These are phyloP conservation scores for Batillaria attramentaria DNA, from an alignment of 1,140 invertebrate species.

Conservation along the genomic window DNA sequence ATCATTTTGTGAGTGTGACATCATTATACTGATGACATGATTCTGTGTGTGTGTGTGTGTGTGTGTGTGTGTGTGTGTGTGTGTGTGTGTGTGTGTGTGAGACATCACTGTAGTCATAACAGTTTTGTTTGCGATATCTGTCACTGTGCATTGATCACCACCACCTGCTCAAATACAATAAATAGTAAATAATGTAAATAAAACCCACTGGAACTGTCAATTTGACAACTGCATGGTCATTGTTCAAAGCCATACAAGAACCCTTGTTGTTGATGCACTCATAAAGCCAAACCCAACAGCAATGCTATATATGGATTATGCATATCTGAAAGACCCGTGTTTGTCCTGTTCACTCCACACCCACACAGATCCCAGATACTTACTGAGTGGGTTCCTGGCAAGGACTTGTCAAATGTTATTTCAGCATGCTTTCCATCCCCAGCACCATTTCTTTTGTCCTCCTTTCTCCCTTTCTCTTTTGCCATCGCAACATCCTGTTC, in stretches of 20 bases:
- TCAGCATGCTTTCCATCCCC: conserved; percentile 5
- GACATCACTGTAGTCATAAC: background rate
- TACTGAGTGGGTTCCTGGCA: conserved; percentile 57
- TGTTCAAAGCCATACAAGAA: no score
- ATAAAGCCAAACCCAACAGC: no score
- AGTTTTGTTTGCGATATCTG: no score
- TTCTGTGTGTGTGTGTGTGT: background rate
- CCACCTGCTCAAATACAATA: no score
- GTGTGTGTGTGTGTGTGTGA: background rate
- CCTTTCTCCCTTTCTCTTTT: background rate
- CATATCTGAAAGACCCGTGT: background rate
- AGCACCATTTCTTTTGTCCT: background rate
- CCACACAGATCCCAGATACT: conserved; percentile 11
- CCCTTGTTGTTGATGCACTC: no score
- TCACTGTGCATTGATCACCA: no score
- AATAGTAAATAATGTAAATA: no score
- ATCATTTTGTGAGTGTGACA: background rate
- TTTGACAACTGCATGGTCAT: no score
- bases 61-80: background rate
- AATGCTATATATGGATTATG: background rate
- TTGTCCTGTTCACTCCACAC: background rate
- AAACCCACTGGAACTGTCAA: no score
- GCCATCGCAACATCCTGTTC: background rate
- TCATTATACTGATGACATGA: background rate
- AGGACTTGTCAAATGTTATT: conserved; percentile 48